Conservation (phyloP, 92 coral and sea anemone species). For the Ricordea florida region DNA sequence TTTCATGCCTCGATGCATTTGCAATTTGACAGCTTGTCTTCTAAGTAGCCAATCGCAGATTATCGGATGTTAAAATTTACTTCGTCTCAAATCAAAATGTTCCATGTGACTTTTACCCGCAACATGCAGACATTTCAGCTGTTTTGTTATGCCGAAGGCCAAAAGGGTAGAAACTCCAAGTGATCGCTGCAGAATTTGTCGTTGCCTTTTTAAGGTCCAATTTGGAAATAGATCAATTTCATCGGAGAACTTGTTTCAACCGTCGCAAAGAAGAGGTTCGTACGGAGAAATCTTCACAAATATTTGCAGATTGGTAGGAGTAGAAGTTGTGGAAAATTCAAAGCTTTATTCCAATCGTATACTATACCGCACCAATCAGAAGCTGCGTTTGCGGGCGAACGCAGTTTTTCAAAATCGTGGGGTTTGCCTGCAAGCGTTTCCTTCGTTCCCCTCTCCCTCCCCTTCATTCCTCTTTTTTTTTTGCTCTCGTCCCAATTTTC, state of each 20-base stretch:
- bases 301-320: background rate
- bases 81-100: background rate
- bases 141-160: background rate
- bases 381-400: too few relatives aligned
- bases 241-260: slow-evolving; percentile 14
- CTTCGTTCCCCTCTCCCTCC: too few relatives aligned
- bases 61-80: background rate
- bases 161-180: background rate
- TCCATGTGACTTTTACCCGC: too few relatives aligned
- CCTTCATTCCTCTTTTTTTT: too few relatives aligned
- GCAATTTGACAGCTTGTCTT: background rate
- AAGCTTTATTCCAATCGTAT: slow-evolving; percentile 16
- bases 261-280: background rate
- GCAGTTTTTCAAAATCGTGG: too few relatives aligned
- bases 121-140: too few relatives aligned
- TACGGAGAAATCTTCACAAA: background rate
- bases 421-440: too few relatives aligned
- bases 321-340: background rate
- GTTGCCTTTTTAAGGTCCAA: background rate
- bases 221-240: background rate
- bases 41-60: background rate
- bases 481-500: too few relatives aligned
- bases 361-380: too few relatives aligned
- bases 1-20: background rate
- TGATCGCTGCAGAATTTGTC: background rate